A percentile compares a stretch with the other conserved stretches of the same genome.
Conservation (phyloP, 2,113 vertebrate species). For the Paraplagusia blochii region DNA sequence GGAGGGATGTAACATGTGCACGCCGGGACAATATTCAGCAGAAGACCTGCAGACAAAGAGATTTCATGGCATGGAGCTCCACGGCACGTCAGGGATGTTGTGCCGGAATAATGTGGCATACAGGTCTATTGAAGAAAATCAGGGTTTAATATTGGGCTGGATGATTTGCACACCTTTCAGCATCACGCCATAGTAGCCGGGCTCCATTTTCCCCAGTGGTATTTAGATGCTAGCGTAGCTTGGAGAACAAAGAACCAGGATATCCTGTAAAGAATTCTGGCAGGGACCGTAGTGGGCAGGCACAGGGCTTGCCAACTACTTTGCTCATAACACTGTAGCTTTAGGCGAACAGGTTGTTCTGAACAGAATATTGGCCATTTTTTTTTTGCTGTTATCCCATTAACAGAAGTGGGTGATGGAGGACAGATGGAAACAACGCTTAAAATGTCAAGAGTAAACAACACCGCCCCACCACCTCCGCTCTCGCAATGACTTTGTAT, state of each 20-base stretch:
- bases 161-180: constrained; percentile 22
- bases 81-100: constrained; percentile 50
- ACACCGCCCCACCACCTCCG: constrained; percentile 1
- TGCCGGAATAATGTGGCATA: constrained; percentile 45
- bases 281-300: background rate
- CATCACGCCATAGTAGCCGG: constrained; percentile 8
- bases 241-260: constrained; percentile 7
- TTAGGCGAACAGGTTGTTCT: constrained; percentile 39
- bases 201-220: constrained; percentile 6
- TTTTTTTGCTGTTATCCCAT: constrained; percentile 6
- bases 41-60: constrained; percentile 65
- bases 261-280: constrained; percentile 19
- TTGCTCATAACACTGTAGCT: constrained; percentile 24
- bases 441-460: background rate
- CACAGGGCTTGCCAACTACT: constrained; percentile 20
- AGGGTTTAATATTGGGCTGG: constrained; percentile 8
- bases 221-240: constrained; percentile 6
- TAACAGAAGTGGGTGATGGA: constrained; percentile 5
- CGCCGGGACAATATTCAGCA: constrained; percentile 40
- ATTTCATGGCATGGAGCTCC: constrained; percentile 66
- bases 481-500: background rate
- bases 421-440: background rate
- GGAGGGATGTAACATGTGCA: constrained; percentile 48
- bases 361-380: constrained; percentile 14
- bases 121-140: constrained; percentile 24